Percentiles rank a stretch among this genome's conserved stretches.
Evolutionary conservation across 2,888 invertebrate species (phyloP).

Genomic region (Acronicta psi): DNA sequence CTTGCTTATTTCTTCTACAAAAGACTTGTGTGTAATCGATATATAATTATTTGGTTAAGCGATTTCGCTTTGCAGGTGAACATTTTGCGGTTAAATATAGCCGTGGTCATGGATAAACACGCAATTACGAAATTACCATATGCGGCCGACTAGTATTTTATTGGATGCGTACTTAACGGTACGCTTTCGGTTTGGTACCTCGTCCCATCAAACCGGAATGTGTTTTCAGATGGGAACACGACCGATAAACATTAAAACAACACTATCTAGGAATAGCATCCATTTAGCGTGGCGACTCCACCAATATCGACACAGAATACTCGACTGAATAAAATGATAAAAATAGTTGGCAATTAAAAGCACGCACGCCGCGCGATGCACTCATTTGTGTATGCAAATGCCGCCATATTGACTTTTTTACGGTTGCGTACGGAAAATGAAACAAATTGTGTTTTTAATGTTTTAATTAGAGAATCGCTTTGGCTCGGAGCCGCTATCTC

Average conservation of each 20-base stretch:
- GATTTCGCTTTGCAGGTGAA: slow-evolving; percentile 60
- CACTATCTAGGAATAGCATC: slow-evolving; percentile 59
- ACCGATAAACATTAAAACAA: slow-evolving; percentile 60
- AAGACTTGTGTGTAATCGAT: slow-evolving; percentile 56
- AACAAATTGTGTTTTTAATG: slow-evolving; percentile 79
- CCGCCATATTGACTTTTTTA: slow-evolving; percentile 69
- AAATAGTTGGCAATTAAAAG: slow-evolving; percentile 73
- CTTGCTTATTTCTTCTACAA: slow-evolving; percentile 40
- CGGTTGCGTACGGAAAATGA: slow-evolving; percentile 65
- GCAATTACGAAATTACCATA: slow-evolving; percentile 83
- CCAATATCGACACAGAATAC: slow-evolving; percentile 52
- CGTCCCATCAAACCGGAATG: slow-evolving; percentile 66
- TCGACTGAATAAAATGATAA: slow-evolving; percentile 62
- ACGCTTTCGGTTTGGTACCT: slow-evolving; percentile 62
- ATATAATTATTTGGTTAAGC: slow-evolving; percentile 67
- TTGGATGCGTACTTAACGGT: slow-evolving; percentile 78
- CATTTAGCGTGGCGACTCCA: slow-evolving; percentile 48
- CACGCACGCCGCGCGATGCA: slow-evolving; percentile 66
- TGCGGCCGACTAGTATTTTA: slow-evolving; percentile 71
- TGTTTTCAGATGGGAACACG: slow-evolving; percentile 56
- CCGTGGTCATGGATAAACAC: slow-evolving; percentile 74
- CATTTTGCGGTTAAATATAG: slow-evolving; percentile 66
- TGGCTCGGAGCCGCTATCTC: slow-evolving; percentile 72
- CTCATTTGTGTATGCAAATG: slow-evolving; percentile 76
- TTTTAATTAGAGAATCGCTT: slow-evolving; percentile 79